Evolutionary conservation across 2,888 invertebrate genomes (phyloP), one percentile per base, ranked within the genome.

Genomic region (Capitulum mitella): DNA sequence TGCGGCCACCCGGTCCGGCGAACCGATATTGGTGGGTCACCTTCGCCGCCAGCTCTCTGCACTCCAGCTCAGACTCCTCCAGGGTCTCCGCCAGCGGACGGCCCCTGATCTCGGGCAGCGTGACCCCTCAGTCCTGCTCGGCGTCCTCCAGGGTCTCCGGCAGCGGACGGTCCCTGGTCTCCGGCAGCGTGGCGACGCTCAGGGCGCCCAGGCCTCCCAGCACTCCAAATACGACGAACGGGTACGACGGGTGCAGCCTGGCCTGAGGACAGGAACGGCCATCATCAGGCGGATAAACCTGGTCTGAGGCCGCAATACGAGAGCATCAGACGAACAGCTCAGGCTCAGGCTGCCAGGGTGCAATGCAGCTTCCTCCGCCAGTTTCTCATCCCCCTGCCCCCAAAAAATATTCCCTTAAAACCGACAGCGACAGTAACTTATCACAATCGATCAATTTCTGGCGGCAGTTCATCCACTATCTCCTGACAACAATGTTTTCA

Each of bases 141-240:
- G 81, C 81, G 64, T 81, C 78, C 22, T 48, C 64, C 32, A 79
- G 58, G n/a, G 80, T 81, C 58, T 81, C 80, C 1, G 81, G 81
- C 32, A 81, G 77, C 14, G 81, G 78, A 6, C 61, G 78, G 0
- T 79, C 79, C 22, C 79, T 64, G 3, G 81, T 81, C 78, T 81
- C 81, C 16, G 81, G 81, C 54, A 81, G 80, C 22, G 78, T 78
- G n/a, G 74, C 70, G 40, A 79, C 78, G 34, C 79, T 40, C 3
- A 74, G 32, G 14, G 78, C 79, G 0, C 80, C 81, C 19, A 78
- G 37, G 22, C 78, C 46, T 64, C 81, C 78, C 40, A 81, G 76
- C 3, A 61, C 77, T 19, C 77, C 54, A 19, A 81, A 78, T 43
- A 80, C 79, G 61, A 77, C 79, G 77, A 79, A 81, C 6, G 80